Base-by-base conservation (phyloP, 2,888 invertebrate species). In the Drosophila pseudotalamancana region DNA sequence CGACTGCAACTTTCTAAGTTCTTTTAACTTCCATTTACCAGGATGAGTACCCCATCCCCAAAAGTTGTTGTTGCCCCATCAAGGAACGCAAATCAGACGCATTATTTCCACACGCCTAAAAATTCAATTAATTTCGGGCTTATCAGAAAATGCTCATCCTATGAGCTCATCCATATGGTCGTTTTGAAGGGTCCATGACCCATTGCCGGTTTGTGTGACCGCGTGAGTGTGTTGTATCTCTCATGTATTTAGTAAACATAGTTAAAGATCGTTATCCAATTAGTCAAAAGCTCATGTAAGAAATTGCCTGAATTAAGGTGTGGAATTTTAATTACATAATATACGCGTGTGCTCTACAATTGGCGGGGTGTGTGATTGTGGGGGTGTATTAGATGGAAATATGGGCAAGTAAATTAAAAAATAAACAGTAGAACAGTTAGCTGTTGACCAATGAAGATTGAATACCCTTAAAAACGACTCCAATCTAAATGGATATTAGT, bases 271-370 rank as follows among this genome's bases (percentile, higher is more conserved):
- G 88, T 83, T 87, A 83, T 87, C 83, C 83, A 83, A 83, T 83
- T 83, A 83, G 88, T 83, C 82, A 82, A 82, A 85, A 82, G 88
- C 86, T 78, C 72, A 68, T 87, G 79, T 88, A 88, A 89, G 88
- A 88, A 90, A 90, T 87, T 83, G 89, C 76, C 80, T 55, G 82
- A 89, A 89, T 89, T 88, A 89, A 89, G 88, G 90, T 86, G 90
- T 86, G 90, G 88, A 90, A 90, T 89, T 90, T 90, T 89, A 90
- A 90, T 89, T 90, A 90, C 87, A 90, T 89, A 88, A 89, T 90
- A 85, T 89, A 87, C 87, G 81, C 85, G 85, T 81, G 87, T 64
- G 82, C 64, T 76, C 69, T 54, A 59, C 27, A 25, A 42, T 6
- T 4, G 35, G n/a, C 4, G 31, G 25, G 29, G n/a, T 34, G 1